Conservation (phyloP, 2,888 invertebrate genomes). For the Drosophila peninsularis region DNA sequence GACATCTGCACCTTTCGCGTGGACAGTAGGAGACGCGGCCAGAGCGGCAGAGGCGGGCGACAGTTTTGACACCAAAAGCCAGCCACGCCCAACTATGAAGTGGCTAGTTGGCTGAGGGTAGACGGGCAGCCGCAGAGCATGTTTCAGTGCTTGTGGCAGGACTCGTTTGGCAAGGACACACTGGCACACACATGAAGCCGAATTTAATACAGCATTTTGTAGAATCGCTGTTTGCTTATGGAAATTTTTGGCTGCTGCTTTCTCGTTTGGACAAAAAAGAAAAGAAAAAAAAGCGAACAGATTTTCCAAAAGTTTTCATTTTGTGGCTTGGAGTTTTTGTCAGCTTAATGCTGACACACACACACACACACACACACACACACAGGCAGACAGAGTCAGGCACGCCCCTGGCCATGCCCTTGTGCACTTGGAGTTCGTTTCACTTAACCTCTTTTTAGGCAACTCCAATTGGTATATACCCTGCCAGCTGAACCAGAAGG, state of each 20-base stretch:
- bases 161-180: constrained; percentile 35
- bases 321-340: constrained; percentile 63
- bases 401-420: constrained; percentile 36
- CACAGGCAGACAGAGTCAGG: constrained; percentile 1
- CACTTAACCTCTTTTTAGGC: constrained; percentile 64
- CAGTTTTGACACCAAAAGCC: constrained; percentile 77
- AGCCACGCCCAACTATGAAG: constrained; percentile 64
- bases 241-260: constrained; percentile 40
- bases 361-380: constrained; percentile 2
- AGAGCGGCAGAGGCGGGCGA: constrained; percentile 31
- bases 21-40: constrained; percentile 4
- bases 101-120: constrained; percentile 3
- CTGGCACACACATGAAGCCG: constrained; percentile 10
- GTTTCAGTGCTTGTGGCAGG: constrained; percentile 36
- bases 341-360: constrained; percentile 44
- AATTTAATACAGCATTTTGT: constrained; percentile 61
- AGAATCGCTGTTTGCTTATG: constrained; percentile 69
- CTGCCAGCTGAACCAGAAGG: constrained; percentile 19
- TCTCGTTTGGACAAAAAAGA: constrained; percentile 22
- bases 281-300: not conserved
- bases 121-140: constrained; percentile 32
- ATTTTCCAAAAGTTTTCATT: constrained; percentile 65
- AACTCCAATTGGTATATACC: constrained; percentile 19
- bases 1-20: constrained; percentile 74
- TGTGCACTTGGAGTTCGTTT: constrained; percentile 62